Percentiles rank a stretch among this genome's conserved stretches.
phyloP scores from a whole-genome alignment of 2,113 vertebrate species.

The Chionodraco myersi region DNA sequence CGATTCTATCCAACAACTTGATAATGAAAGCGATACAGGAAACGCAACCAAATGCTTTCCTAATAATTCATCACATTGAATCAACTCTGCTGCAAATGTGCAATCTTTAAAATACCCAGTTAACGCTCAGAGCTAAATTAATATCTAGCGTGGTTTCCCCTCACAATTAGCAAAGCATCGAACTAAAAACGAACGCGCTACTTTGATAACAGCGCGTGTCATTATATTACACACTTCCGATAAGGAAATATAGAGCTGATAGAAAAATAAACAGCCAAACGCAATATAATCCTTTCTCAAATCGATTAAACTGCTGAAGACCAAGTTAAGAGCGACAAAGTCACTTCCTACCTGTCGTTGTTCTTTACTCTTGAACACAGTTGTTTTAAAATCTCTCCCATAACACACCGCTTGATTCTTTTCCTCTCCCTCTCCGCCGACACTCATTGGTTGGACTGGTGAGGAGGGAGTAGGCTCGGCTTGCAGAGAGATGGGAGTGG shows the following conservation, averaged over 20 bases:
- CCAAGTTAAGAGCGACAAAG: conserved; percentile 13
- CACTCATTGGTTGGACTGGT: conserved; percentile 65
- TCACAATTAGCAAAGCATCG: background rate
- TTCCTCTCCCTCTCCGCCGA: conserved; percentile 30
- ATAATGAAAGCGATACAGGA: conserved; percentile 5
- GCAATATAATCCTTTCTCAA: background rate
- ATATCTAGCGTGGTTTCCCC: too few relatives aligned
- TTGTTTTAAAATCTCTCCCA: conserved; percentile 71
- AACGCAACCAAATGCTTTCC: conserved; percentile 11
- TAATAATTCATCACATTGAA: conserved; percentile 7
- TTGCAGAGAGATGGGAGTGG: conserved; percentile 52
- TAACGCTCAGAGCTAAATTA: background rate
- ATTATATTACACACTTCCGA: conserved; percentile 40
- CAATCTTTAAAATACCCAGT: background rate
- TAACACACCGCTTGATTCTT: conserved; percentile 52
- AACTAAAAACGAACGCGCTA: background rate
- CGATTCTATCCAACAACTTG: conserved; percentile 23
- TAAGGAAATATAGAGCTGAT: conserved; percentile 15
- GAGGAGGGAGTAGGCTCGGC: conserved; percentile 63
- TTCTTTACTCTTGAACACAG: conserved; percentile 61
- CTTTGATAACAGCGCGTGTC: conserved; percentile 25
- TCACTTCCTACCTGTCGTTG: conserved; percentile 73
- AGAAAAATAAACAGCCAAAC: too few relatives aligned
- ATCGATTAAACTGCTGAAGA: background rate
- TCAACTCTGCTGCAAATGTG: conserved; percentile 13